phyloP scores from a whole-genome alignment of 1,140 invertebrate species.

The Drosophila nigromelanica region DNA sequence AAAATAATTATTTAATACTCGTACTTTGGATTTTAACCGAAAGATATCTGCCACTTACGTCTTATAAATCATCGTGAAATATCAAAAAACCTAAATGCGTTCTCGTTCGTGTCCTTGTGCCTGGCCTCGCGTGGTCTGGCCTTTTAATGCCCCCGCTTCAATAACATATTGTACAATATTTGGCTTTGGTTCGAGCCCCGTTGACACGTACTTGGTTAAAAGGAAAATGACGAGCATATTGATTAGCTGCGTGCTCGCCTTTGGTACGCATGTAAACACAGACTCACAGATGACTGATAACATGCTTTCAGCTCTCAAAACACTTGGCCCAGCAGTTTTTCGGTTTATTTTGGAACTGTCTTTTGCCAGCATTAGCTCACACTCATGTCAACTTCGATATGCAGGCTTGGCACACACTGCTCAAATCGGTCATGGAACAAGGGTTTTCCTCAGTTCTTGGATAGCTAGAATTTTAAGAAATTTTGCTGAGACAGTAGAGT shows the following conservation, averaged over 20 bases:
- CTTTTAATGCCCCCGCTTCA: constrained; percentile 26
- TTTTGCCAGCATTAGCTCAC: constrained; percentile 32
- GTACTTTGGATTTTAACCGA: constrained; percentile 6
- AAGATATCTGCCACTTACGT: constrained; percentile 21
- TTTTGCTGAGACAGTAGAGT: neutral
- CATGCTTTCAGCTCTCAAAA: constrained; percentile 71
- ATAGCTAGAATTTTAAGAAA: neutral
- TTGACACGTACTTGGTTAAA: constrained; percentile 81
- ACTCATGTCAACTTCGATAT: constrained; percentile 13
- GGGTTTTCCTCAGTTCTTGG: neutral
- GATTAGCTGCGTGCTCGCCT: constrained; percentile 71
- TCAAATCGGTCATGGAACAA: constrained; percentile 39
- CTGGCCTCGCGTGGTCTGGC: constrained; percentile 8
- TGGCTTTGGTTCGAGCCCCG: constrained; percentile 39
- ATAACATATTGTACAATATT: constrained; percentile 32
- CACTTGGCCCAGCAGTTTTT: constrained; percentile 47
- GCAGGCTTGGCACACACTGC: constrained; percentile 35
- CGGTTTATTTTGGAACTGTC: neutral
- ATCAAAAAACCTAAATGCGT: constrained; percentile 53
- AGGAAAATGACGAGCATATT: constrained; percentile 82
- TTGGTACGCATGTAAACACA: constrained; percentile 71
- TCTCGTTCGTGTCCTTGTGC: constrained; percentile 21
- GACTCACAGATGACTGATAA: constrained; percentile 68
- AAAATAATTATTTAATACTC: constrained; percentile 72
- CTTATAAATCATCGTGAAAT: constrained; percentile 70